Evolutionary conservation across 1,140 invertebrate genomes (phyloP).

Genomic region (Helicoverpa armigera): DNA sequence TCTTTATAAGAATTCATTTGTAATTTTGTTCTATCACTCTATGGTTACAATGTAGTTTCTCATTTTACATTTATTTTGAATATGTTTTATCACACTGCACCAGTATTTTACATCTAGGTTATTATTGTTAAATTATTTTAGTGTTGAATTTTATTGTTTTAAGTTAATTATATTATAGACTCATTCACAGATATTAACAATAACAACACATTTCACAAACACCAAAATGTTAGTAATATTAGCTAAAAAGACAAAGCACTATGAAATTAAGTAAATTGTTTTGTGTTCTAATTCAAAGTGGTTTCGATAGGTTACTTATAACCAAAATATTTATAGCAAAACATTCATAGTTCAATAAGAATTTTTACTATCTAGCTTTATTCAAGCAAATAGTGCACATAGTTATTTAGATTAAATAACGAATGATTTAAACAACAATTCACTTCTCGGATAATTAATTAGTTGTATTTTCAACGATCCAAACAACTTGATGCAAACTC

Average conservation of each 20-base stretch:
- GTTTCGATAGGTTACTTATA: background rate
- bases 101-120: background rate
- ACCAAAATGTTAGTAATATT: background rate
- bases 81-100: background rate
- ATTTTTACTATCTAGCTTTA: too few relatives aligned
- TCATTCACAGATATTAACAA: constrained; percentile 49
- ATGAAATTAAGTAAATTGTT: background rate
- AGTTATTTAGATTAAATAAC: too few relatives aligned
- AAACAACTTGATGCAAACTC: background rate
- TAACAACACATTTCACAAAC: constrained; percentile 23
- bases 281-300: background rate
- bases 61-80: background rate
- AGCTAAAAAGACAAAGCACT: background rate
- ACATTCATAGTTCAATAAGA: background rate
- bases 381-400: too few relatives aligned
- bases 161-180: constrained; percentile 13
- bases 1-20: background rate
- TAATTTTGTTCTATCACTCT: background rate
- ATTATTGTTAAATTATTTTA: background rate
- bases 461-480: background rate
- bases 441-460: too few relatives aligned
- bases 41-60: background rate
- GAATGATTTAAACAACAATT: too few relatives aligned
- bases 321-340: background rate
- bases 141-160: background rate